Evolutionary conservation across 2,888 invertebrate species (phyloP).

Genomic region (Steromphala cineraria): DNA sequence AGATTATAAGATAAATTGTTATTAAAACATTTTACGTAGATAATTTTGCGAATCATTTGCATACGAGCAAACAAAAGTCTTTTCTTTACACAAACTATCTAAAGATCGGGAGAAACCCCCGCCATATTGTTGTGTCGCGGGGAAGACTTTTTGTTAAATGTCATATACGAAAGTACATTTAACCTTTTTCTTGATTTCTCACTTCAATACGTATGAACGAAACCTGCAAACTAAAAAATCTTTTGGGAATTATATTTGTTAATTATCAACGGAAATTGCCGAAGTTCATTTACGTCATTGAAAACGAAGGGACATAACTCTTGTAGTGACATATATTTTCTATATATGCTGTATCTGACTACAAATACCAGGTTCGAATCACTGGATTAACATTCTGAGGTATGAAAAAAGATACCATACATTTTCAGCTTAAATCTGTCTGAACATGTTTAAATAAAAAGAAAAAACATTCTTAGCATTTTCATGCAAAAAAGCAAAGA

Average conservation of each 20-base stretch:
- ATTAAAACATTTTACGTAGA: slow-evolving; percentile 1
- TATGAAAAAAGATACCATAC: too few species aligned
- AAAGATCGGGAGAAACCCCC: not conserved
- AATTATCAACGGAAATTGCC: not conserved
- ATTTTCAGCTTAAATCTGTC: too few species aligned
- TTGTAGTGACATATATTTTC: too few species aligned
- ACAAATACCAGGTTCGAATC: too few species aligned
- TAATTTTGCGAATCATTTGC: not conserved
- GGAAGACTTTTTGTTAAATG: not conserved
- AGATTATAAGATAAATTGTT: not conserved
- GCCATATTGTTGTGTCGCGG: slow-evolving; percentile 18
- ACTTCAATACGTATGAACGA: too few species aligned
- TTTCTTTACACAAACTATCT: slow-evolving; percentile 8
- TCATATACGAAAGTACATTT: not conserved
- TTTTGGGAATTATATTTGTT: not conserved
- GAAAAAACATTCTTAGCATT: too few species aligned
- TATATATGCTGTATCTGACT: too few species aligned
- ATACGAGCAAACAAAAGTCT: not conserved
- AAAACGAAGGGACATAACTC: not conserved
- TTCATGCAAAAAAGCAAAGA: too few species aligned
- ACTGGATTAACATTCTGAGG: too few species aligned
- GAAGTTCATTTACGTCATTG: not conserved
- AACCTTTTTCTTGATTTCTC: not conserved
- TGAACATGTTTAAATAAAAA: too few species aligned
- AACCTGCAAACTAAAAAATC: not conserved